These are phyloP conservation scores for Ctenicera cuprea DNA, from an alignment of 2,888 invertebrate species.

Conservation along the genomic window DNA sequence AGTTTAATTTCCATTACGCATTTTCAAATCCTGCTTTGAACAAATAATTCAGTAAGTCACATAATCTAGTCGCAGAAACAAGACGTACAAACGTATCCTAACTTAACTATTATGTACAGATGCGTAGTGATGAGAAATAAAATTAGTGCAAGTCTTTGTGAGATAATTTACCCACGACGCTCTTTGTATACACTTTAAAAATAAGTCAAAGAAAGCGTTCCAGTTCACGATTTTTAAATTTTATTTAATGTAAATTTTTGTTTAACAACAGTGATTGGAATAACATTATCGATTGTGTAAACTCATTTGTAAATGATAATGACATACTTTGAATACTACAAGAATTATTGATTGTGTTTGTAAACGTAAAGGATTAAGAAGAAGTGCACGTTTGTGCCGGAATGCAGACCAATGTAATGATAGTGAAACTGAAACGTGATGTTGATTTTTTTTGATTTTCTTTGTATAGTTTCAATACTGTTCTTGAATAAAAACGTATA, in stretches of 20 bases:
- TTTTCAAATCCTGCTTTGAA: neutral
- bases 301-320: slow-evolving; percentile 15
- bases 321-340: slow-evolving; percentile 3
- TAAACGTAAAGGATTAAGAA: neutral
- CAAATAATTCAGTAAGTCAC: too few relatives aligned
- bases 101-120: too few relatives aligned
- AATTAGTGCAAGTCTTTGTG: too few relatives aligned
- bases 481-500: too few relatives aligned
- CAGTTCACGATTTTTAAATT: neutral
- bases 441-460: too few relatives aligned
- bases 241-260: slow-evolving; percentile 1
- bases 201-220: neutral
- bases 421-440: slow-evolving; percentile 11
- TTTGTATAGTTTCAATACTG: too few relatives aligned
- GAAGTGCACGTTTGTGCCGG: neutral
- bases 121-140: too few relatives aligned
- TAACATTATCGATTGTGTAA: too few relatives aligned
- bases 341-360: slow-evolving; percentile 9
- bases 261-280: slow-evolving; percentile 4
- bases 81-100: too few relatives aligned
- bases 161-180: neutral
- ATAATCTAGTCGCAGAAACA: too few relatives aligned
- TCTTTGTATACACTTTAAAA: neutral
- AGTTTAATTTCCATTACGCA: neutral
- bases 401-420: neutral